Evolutionary conservation across 2,113 vertebrate genomes (phyloP).

Genomic region (Zapus hudsonius): DNA sequence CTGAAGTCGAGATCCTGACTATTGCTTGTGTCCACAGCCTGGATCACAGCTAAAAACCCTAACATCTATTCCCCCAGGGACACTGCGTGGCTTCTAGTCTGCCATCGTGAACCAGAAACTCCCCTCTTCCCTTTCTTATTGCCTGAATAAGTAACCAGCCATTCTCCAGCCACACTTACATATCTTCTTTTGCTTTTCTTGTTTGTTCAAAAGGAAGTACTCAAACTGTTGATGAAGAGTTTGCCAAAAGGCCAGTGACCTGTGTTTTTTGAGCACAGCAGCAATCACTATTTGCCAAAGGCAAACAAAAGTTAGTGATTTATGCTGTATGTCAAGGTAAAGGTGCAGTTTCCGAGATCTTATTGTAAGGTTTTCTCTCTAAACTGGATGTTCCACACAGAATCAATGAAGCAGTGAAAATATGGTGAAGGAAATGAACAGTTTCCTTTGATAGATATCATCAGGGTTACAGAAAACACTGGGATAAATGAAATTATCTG

Average conservation of each 20-base stretch:
- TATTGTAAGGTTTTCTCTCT: background rate
- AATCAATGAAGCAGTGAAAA: constrained; percentile 48
- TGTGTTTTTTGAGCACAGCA: constrained; percentile 5
- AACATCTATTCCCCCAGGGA: too few relatives aligned
- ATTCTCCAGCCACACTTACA: constrained; percentile 7
- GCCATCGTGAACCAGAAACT: too few relatives aligned
- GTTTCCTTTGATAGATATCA: constrained; percentile 27
- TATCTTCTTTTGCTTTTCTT: background rate
- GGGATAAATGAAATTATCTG: background rate
- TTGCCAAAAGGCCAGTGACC: constrained; percentile 55
- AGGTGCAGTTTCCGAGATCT: background rate
- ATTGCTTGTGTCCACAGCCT: too few relatives aligned
- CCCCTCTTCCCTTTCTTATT: background rate
- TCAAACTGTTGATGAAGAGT: constrained; percentile 35
- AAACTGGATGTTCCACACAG: background rate
- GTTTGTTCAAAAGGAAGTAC: background rate
- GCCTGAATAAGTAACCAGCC: constrained; percentile 56
- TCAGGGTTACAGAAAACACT: background rate
- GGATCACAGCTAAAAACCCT: too few relatives aligned
- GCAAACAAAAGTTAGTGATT: background rate
- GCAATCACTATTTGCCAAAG: constrained; percentile 65
- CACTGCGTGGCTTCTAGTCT: too few relatives aligned
- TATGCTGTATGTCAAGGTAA: background rate
- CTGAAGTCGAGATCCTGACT: too few relatives aligned
- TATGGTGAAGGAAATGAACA: constrained; percentile 42